Evolutionary conservation across 2,888 invertebrate genomes (phyloP), one percentile per base, ranked within the genome.

Genomic region (Pseudanteris insignis): DNA sequence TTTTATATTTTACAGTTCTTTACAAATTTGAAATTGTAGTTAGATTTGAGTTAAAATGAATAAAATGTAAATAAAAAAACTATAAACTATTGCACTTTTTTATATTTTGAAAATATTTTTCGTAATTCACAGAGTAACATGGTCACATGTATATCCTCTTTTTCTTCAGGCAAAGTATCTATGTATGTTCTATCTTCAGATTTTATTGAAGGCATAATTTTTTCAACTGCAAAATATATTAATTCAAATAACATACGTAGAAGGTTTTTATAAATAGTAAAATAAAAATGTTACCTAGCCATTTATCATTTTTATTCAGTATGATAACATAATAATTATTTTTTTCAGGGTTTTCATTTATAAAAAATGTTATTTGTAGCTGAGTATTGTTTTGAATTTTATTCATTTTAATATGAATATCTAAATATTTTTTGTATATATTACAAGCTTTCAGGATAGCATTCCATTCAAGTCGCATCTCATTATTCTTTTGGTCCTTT

Each of bases 251-350:
- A 21, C 21, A 21, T 21, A 21, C 3, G 7, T n/a, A n/a, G 8
- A 26, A n/a, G 2, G 8, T n/a, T 26, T 8, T 26, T n/a, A n/a
- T 8, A 26, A 5, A 26, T 26, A 8, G 8, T n/a, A 8, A n/a
- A 26, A 26, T 26, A 26, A 26, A 26, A 6, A 4, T 26, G 6
- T 14, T 38, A 79, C 79, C 72, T 70, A 24, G 71, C 77, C 77
- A 79, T 8, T 54, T 47, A 29, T 67, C 34, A 14, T 69, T 32
- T 8, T 47, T 28, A n/a, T 67, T 43, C 2, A 37, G 12, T 8
- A 79, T 59, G 8, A 62, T 33, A 0, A 72, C 67, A 34, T 69
- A 76, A 59, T 73, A 78, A 48, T 72, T 69, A n/a, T 72, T 63
- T 18, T 59, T 68, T 1, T 50, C 54, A 2, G 46, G 53, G 54